Base-by-base conservation (phyloP, 1,140 invertebrate genomes). In the Cyclargus thomasi region DNA sequence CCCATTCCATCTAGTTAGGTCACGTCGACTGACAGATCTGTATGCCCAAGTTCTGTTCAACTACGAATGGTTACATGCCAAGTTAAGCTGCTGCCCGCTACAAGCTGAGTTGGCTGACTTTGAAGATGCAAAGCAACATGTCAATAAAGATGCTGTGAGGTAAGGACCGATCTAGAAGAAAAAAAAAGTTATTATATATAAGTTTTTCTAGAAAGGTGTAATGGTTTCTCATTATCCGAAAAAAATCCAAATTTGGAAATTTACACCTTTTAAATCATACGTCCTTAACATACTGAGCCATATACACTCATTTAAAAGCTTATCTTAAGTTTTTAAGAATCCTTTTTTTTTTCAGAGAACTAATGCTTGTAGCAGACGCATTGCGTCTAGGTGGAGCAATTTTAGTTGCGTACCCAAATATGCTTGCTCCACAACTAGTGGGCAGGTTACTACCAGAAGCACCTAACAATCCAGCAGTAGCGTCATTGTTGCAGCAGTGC, bases 51-150 rank as follows among this genome's bases (percentile, higher is more conserved):
- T 99, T 10, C 92, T 99, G 0, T 99, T 99, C 88, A 99, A 99
- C 88, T 99, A 99, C 83, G 95, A 98, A 72, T 99, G 98, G 97
- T 91, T 99, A 0, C 97, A 99, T 82, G 97, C 98, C 0, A 99
- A 99, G 87, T 91, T 99, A 1, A 96, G 95, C 70, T 97, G 97
- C 70, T 99, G 98, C 85, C 98, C 98, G 0, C 91, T 99, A 1
- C 98, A 98, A 92, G 95, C 97, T 0, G 95, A 99, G 1, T 91
- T 99, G 10, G 96, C 96, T 11, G 98, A 99, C 86, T 99, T 98
- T 85, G 98, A 99, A 91, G 98, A 99, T 83, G 95, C 97, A 0
- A 95, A 97, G 63, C 91, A 91, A 2, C 94, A 97, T 83, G 95
- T 97, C 35, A 94, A 97, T 77, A 95, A 96, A 77, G 96, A 97